Percentiles rank a stretch among this genome's conserved stretches.
These are phyloP conservation scores for Limosa lapponica DNA, from an alignment of 2,797 vertebrate species.

Conservation along the genomic window DNA sequence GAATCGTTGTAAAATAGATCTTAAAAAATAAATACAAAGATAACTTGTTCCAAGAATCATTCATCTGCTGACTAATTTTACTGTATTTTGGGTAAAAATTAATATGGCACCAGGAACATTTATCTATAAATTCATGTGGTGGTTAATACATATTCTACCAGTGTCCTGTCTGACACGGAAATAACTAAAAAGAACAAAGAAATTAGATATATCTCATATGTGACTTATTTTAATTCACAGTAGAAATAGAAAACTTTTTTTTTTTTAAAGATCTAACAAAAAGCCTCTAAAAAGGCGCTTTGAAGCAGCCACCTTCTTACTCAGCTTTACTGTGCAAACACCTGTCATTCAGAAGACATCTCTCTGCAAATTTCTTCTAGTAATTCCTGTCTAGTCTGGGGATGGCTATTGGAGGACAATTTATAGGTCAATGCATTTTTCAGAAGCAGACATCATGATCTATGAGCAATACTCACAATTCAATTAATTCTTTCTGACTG, in stretches of 20 bases:
- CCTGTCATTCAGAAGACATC: background rate
- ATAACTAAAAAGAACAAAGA: slow-evolving; percentile 5
- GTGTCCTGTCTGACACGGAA: background rate
- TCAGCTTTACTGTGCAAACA: slow-evolving; percentile 34
- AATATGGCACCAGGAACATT: background rate
- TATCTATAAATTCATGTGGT: background rate
- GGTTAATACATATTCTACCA: background rate
- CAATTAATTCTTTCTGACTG: slow-evolving; percentile 12
- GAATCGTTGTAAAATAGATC: background rate
- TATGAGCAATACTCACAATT: background rate
- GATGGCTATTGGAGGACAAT: slow-evolving; percentile 14
- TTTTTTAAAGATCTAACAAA: background rate
- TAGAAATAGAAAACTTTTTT: background rate
- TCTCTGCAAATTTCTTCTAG: background rate
- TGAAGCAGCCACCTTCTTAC: background rate
- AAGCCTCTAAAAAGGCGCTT: background rate
- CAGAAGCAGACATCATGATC: slow-evolving; percentile 8
- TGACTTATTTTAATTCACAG: slow-evolving; percentile 5
- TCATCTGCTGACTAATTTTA: slow-evolving; percentile 48
- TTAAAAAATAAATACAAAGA: background rate
- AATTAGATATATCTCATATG: background rate
- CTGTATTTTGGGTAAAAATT: slow-evolving; percentile 43
- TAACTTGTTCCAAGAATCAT: slow-evolving; percentile 28
- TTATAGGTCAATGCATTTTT: slow-evolving; percentile 38
- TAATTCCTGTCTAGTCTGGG: background rate